A percentile compares a stretch with the other conserved stretches of the same genome.
phyloP scores from a whole-genome alignment of 2,797 vertebrate species.

The Meriones psammophilus region DNA sequence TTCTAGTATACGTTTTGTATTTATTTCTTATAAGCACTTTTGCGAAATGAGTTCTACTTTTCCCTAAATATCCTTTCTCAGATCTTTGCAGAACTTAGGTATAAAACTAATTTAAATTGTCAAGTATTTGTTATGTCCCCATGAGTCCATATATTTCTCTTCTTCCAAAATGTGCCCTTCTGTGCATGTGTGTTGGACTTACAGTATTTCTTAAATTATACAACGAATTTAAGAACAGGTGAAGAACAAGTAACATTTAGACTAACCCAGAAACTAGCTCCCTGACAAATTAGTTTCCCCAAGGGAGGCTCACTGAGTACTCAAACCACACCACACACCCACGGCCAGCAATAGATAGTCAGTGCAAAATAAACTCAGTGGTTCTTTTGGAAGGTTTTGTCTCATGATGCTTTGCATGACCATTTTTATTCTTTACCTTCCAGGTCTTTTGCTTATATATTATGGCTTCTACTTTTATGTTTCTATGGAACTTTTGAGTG shows the following conservation, averaged over 20 bases:
- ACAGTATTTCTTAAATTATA: constrained; percentile 32
- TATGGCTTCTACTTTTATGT: background rate
- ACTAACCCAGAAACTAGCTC: background rate
- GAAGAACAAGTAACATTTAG: constrained; percentile 34
- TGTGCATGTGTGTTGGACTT: background rate
- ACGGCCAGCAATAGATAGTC: background rate
- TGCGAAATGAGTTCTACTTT: constrained; percentile 54
- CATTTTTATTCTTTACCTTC: background rate
- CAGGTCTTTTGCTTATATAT: background rate
- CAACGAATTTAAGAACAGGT: background rate
- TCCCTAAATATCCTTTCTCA: background rate
- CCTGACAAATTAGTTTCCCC: background rate
- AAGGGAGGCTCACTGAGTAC: background rate
- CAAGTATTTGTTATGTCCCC: background rate
- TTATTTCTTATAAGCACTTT: constrained; percentile 47
- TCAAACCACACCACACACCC: no score
- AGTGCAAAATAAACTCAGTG: background rate
- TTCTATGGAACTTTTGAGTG: background rate
- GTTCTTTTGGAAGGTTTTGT: background rate
- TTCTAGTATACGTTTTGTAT: background rate
- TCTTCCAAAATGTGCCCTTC: background rate
- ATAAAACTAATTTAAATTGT: background rate
- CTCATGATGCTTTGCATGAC: background rate
- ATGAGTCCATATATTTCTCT: background rate
- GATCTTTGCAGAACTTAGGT: background rate